Evolutionary conservation across 2,888 invertebrate genomes (phyloP), one percentile per base, ranked within the genome.

Genomic region (Leuctra nigra): DNA sequence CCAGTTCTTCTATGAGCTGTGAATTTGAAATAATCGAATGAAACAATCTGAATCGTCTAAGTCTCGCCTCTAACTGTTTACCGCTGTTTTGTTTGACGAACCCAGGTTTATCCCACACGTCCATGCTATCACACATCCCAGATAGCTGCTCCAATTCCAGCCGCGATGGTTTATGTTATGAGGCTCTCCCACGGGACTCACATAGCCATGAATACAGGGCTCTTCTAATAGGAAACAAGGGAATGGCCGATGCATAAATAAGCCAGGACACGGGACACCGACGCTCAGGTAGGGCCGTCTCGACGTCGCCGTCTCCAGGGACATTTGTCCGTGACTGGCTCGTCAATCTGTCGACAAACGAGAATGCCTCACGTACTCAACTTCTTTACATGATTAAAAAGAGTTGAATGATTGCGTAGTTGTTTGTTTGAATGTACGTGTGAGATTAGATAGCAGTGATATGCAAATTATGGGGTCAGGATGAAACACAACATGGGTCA

Each of bases 221-320:
- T 23, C 23, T 23, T 23, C n/a, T 44, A 44, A 44, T 23, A 44
- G 44, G 44, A 44, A 44, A 44, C 44, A 44, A 44, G 44, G 44
- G 44, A 23, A 44, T 44, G 39, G 16, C 39, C 16, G 44, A n/a
- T 44, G 23, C 44, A 44, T 44, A 44, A 44, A 44, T 44, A 44
- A 44, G 22, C 20, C n/a, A n/a, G n/a, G n/a, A 29, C 29, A 36
- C 18, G 4, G 16, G 36, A 2, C 39, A 14, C 13, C 39, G 39
- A 39, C 39, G 39, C 16, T 39, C 39, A 39, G 16, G 13, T n/a
- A 4, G 39, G 39, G 39, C 16, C 39, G 39, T 14, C 16, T 18
- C 39, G 16, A 39, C 16, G 20, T 39, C 39, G 18, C 39, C 39
- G 6, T 39, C 39, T 16, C 39, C 39, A 4, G 18, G 18, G 39